Base-by-base conservation (phyloP, 2,888 invertebrate species). In the Agapostemon virescens region DNA sequence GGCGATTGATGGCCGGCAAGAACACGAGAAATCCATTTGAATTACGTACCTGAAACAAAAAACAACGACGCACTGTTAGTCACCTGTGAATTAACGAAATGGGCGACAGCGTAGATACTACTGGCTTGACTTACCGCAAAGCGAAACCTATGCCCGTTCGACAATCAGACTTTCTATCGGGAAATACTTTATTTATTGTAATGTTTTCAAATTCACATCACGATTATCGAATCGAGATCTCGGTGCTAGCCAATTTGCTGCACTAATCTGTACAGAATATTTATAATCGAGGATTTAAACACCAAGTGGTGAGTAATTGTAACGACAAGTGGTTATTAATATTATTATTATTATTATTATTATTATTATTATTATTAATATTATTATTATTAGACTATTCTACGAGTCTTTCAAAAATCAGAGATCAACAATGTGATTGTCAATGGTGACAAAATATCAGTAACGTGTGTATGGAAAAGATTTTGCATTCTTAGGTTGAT, bases 41-140 rank as follows among this genome's bases (percentile, higher is more conserved):
- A 75, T 79, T 80, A 85, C 86, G 67, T 85, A 85, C 85, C 85
- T 85, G 85, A 67, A 84, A 86, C 77, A 81, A 30, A 82, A 82
- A 82, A 70, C 71, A 78, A 75, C 45, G 72, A 69, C 36, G 66
- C 20, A 52, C 33, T 73, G 76, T 85, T 69, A 83, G 81, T 81
- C 73, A 52, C 67, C 42, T 33, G 66, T 36, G 40, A 72, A 72
- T 67, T 74, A 45, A 61, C 33, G 26, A 42, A 66, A 73, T 40
- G 17, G 13, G 52, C 5, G 49, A 3, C 30, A 15, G 3, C 38
- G 52, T 17, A n/a, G 30, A 52, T 55, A 40, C 55, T 58, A 42
- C 69, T 20, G 1, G 26, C 64, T 33, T 13, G n/a, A 36, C n/a
- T 63, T 55, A 6, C 15, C 20, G n/a, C 0, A 9, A 33, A 20